A percentile compares a stretch with the other conserved stretches of the same genome.
Evolutionary conservation across 2,888 invertebrate species (phyloP).

Genomic region (Phoronis australis): DNA sequence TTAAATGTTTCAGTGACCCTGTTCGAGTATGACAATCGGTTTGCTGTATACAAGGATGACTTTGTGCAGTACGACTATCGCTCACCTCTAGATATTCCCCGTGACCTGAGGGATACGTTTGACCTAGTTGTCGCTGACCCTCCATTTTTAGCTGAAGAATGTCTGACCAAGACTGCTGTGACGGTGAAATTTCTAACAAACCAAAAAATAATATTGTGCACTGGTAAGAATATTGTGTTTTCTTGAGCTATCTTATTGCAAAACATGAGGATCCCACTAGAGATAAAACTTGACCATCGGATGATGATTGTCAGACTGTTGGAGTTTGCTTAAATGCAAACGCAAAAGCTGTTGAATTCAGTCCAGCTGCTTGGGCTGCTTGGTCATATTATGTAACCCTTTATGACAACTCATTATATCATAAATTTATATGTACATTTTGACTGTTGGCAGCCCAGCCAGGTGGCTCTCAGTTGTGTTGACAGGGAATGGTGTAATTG

Average conservation of each 20-base stretch:
- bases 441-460: too few relatives aligned
- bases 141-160: conserved; percentile 89
- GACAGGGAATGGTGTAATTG: too few relatives aligned
- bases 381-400: too few relatives aligned
- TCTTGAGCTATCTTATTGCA: background rate
- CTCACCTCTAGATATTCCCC: conserved; percentile 64
- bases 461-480: too few relatives aligned
- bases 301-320: too few relatives aligned
- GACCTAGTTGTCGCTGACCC: conserved; percentile 90
- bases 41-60: conserved; percentile 70
- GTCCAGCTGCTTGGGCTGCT: too few relatives aligned
- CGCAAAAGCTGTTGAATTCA: background rate
- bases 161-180: conserved; percentile 73
- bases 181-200: conserved; percentile 72
- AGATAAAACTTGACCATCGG: too few relatives aligned
- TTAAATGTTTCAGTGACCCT: too few relatives aligned
- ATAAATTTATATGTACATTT: too few relatives aligned
- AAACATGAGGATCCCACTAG: conserved; percentile 7
- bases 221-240: conserved; percentile 56
- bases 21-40: conserved; percentile 81
- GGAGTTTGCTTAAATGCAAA: background rate
- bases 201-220: conserved; percentile 77
- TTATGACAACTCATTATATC: background rate
- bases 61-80: conserved; percentile 87
- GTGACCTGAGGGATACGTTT: conserved; percentile 60